Percentiles rank a stretch among this genome's conserved stretches.
Conservation (phyloP, 2,888 invertebrate species). For the Papilio demoleus region DNA sequence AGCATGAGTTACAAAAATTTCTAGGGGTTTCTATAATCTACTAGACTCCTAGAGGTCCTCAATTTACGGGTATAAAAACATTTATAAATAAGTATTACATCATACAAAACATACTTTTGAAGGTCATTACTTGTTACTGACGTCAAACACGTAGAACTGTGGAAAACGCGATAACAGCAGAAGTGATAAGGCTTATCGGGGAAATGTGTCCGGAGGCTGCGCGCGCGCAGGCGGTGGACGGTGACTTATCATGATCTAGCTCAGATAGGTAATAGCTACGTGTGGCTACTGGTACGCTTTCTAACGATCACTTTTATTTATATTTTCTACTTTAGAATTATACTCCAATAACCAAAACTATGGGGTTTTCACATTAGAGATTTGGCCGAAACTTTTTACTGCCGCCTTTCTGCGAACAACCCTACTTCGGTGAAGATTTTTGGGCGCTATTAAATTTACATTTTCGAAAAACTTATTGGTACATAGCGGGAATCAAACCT, state of each 20-base stretch:
- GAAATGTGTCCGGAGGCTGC: conserved; percentile 8
- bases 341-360: too few species aligned
- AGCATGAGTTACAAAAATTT: too few species aligned
- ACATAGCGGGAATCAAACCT: too few species aligned
- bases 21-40: not conserved
- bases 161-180: conserved; percentile 5
- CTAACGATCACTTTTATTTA: conserved; percentile 19
- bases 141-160: conserved; percentile 1
- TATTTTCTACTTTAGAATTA: conserved; percentile 2
- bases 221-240: not conserved
- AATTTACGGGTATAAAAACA: not conserved
- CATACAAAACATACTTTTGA: not conserved
- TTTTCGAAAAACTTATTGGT: too few species aligned
- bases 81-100: not conserved
- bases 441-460: too few species aligned
- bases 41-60: not conserved
- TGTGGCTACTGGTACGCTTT: conserved; percentile 15
- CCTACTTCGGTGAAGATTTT: too few species aligned
- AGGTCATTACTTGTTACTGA: not conserved
- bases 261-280: conserved; percentile 11
- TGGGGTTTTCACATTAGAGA: too few species aligned
- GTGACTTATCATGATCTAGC: not conserved
- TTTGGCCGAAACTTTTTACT: too few species aligned
- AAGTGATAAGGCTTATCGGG: conserved; percentile 14
- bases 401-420: too few species aligned